These are phyloP conservation scores for Volucella inflata DNA, from an alignment of 2,888 invertebrate species.

Conservation along the genomic window DNA sequence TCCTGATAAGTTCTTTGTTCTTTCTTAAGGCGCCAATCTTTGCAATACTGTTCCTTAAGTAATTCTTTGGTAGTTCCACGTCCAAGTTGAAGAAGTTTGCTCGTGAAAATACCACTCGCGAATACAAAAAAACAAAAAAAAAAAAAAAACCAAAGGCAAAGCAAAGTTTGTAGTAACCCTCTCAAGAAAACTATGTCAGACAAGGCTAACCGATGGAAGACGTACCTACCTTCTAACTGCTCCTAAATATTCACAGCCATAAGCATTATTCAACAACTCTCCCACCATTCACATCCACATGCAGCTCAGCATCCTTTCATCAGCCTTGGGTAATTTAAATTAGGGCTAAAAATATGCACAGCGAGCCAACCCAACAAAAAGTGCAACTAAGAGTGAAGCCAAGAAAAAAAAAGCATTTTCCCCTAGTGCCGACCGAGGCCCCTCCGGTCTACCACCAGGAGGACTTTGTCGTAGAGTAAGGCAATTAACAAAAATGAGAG, in stretches of 20 bases:
- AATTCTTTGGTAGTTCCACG: constrained; percentile 10
- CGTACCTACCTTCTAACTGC: neutral
- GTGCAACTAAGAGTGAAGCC: constrained; percentile 49
- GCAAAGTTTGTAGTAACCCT: neutral
- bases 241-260: constrained; percentile 45
- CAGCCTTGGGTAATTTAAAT: constrained; percentile 74
- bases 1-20: neutral
- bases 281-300: constrained; percentile 9
- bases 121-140: constrained; percentile 15
- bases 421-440: neutral
- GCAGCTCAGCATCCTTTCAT: constrained; percentile 57
- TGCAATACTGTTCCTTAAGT: neutral
- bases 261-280: constrained; percentile 45
- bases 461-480: constrained; percentile 13
- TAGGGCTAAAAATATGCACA: constrained; percentile 71
- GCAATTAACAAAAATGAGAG: constrained; percentile 63
- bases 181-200: constrained; percentile 56
- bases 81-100: constrained; percentile 18
- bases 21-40: neutral
- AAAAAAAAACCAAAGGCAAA: neutral
- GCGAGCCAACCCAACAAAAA: constrained; percentile 54
- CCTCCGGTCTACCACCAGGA: neutral
- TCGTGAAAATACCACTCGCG: constrained; percentile 8
- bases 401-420: constrained; percentile 40
- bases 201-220: constrained; percentile 27